Evolutionary conservation across 2,113 vertebrate genomes (phyloP).

Genomic region (Verasper variegatus): DNA sequence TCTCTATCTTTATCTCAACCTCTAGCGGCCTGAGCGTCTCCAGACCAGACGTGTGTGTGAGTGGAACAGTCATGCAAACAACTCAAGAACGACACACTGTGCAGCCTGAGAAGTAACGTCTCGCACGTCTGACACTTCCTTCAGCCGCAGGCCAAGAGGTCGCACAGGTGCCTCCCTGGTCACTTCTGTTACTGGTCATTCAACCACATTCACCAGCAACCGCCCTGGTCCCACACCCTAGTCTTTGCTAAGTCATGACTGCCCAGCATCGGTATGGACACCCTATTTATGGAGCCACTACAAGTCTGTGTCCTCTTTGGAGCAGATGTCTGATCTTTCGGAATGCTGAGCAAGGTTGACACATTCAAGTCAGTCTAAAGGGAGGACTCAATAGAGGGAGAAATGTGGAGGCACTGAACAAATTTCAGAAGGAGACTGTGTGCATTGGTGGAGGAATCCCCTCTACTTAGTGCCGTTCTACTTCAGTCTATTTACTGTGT

Average conservation of each 20-base stretch:
- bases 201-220: constrained; percentile 4
- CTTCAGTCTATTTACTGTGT: too few relatives aligned
- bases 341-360: constrained; percentile 58
- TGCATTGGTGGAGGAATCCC: too few relatives aligned
- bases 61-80: constrained; percentile 13
- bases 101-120: neutral
- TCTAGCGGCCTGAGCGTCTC: neutral
- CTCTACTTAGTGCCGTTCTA: too few relatives aligned
- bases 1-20: neutral
- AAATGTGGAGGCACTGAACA: neutral
- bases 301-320: constrained; percentile 23
- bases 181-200: constrained; percentile 40
- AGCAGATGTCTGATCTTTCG: constrained; percentile 66
- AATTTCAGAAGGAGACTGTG: neutral
- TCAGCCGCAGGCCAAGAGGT: constrained; percentile 47
- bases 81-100: constrained; percentile 7
- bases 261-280: constrained; percentile 35
- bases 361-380: constrained; percentile 10
- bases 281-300: constrained; percentile 65
- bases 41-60: neutral
- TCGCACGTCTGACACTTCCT: constrained; percentile 24
- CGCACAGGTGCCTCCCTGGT: constrained; percentile 69
- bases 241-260: constrained; percentile 68
- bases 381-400: neutral
- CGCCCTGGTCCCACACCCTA: constrained; percentile 18